Evolutionary conservation across 2,113 vertebrate genomes (phyloP), one percentile per base, ranked within the genome.

Genomic region (Fukomys damarensis): DNA sequence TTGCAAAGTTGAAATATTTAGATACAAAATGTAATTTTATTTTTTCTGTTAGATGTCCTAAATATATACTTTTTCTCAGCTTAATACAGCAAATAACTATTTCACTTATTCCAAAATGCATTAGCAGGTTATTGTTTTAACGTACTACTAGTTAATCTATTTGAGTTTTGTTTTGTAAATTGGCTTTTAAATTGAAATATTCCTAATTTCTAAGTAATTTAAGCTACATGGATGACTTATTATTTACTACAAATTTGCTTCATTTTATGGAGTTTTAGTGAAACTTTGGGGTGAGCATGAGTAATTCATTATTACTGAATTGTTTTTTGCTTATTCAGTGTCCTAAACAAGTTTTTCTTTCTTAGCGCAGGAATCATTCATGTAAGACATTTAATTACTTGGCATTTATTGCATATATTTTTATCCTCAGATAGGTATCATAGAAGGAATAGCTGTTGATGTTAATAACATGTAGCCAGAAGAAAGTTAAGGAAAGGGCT

Each of bases 131-230:
- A 43, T 43, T 89, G 4, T 91, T 89, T 95, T 49, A 89, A 95
- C 58, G 81, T 4, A 65, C 19, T 10, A 6, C 56, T 1, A 70
- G 5, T 86, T 89, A 87, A 66, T 93, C 41, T 72, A 84, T 93
- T 66, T 93, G 74, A 86, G 80, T 72, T 93, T 86, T 91, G 22
- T 52, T 89, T 91, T 91, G 56, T 87, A 26, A 89, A 66, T 92
- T 96, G 43, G 38, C 20, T 89, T 88, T 96, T 88, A 93, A 92
- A 46, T 72, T 86, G 76, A 93, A 89, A 54, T 59, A 74, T 89
- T 97, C 91, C 28, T 95, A 89, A 86, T 95, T 96, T 96, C 76
- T 93, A 85, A 95, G 63, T 85, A 95, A 66, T 46, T 82, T 95
- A 82, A 90, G 16, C 26, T 86, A 54, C 35, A 52, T 94, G 32